Base-by-base conservation (phyloP, 37 sponge, comb jelly and placozoan genomes). In the Aplysina aerophoba region DNA sequence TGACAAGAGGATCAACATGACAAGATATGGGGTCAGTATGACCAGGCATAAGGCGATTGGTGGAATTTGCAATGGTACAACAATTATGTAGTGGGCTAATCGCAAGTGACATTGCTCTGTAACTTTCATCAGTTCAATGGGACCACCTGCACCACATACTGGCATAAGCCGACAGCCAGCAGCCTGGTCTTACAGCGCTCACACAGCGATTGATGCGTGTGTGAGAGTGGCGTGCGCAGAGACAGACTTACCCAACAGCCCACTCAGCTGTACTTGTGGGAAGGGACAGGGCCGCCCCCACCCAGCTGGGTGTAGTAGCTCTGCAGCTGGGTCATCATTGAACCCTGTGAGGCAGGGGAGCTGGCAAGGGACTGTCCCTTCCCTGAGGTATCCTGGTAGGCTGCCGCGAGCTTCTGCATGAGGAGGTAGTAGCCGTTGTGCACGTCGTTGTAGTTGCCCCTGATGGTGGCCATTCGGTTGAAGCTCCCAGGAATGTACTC, bases 401-500 rank as follows among this genome's bases (percentile, higher is more conserved):
- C 94, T 37, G 63, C 73, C 22, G 80, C 61, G 16, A 95, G 58
- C 83, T 89, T 89, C 90, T 95, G 93, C 56, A 87, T 77, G 19
- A 96, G 59, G n/a, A 96, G 63, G 73, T 87, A 68, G 78, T 96
- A 91, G 17, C 91, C 93, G 13, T 89, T 61, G 82, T 92, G 92
- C 12, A 88, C 93, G 20, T 87, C 88, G 31, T 86, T 81, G 40
- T 89, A 80, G 55, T 84, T 90, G 0, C 96, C 96, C 3, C 77
- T 72, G 38, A 96, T 93, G 36, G 89, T 90, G 56, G 91, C 86
- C 78, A 90, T 93, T 11, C 94, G 87, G 30, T 96, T 91, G 72
- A 83, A 86, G 34, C 91, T 93, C 22, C 96, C 96, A 21, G 96
- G 96, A 56, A 96, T 93, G 34, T 89, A 95, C 57, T 95, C 95